Conservation (phyloP, 2,797 vertebrate species). For the Protonibea diacanthus region DNA sequence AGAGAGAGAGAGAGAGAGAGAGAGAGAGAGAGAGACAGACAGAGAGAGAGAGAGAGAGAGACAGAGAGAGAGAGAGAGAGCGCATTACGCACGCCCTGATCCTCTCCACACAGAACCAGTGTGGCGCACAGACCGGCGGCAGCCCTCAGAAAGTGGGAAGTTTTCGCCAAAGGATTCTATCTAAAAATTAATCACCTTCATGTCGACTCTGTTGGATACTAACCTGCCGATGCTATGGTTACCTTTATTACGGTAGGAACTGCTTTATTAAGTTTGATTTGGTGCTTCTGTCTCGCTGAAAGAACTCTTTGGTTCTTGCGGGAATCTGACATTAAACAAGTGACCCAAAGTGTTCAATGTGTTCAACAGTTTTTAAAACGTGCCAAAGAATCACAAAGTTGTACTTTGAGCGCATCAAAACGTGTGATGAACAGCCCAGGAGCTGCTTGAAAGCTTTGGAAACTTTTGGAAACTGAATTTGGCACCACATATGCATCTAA, state of each 20-base stretch:
- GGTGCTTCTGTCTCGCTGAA: not conserved
- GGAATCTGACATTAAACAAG: not conserved
- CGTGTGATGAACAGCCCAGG: not conserved
- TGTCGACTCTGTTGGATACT: constrained; percentile 89
- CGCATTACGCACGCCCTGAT: constrained; percentile 76
- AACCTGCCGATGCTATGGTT: constrained; percentile 89
- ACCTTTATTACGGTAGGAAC: constrained; percentile 89
- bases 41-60: constrained; percentile 33
- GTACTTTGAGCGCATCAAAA: not conserved
- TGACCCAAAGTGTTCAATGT: not conserved
- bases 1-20: constrained; percentile 17
- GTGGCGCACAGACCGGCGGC: constrained; percentile 73
- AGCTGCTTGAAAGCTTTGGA: not conserved
- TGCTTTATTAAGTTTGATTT: constrained; percentile 22
- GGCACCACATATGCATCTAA: not conserved
- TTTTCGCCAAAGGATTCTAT: constrained; percentile 83
- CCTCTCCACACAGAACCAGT: constrained; percentile 74
- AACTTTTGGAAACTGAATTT: constrained; percentile 34
- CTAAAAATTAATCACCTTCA: constrained; percentile 85
- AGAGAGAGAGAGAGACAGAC: constrained; percentile 34
- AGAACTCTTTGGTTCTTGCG: constrained; percentile 18
- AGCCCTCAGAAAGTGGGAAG: constrained; percentile 74
- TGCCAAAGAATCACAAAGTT: too few species aligned
- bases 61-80: constrained; percentile 66
- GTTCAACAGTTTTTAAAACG: not conserved